Base-by-base conservation (phyloP, 2,797 vertebrate species). In the Sebastes glaucus region DNA sequence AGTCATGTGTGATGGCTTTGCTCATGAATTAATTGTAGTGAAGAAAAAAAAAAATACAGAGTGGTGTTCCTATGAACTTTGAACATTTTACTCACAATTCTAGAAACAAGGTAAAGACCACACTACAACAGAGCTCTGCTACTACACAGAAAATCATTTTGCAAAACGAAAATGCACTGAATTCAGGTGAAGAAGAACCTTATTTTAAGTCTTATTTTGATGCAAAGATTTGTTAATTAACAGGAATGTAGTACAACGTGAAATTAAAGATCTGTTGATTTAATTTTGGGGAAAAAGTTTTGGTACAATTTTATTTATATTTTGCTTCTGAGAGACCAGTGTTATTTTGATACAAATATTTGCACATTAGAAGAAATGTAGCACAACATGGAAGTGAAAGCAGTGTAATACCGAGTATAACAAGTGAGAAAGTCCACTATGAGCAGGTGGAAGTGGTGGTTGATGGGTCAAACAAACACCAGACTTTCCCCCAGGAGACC, bases 11-110 rank as follows among this genome's bases (percentile, higher is more conserved):
- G 82, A 83, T 82, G 46, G 38, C n/a, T 79, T 87, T 87, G 85
- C 85, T 85, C 75, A 71, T 83, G 81, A 92, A 87, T 89, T 91
- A 89, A 88, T 80, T 86, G 64, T 16, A 57, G 73, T 57, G 27
- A 11, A 52, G 64, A 52, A 66, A 83, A 82, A 23, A 78, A 32
- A 65, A 81, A 84, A 27, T 33, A 7, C 18, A 16, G 5, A 79
- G 62, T 46, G 5, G 22, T 55, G 7, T 56, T 73, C 2, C 13
- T 56, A 7, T 22, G 71, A 80, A 69, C 38, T 74, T 52, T 20
- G 20, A 52, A 49, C 56, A 46, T 65, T 64, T 64, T 28, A 4
- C 8, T 65, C 22, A 11, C 35, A 16, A 30, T 62, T 42, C 9
- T 25, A 13, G 33, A 42, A 53, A 20, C 16, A 6, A 49, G 28